Evolutionary conservation across 1,140 invertebrate species (phyloP).

Genomic region (Ceratosolen solmsi): DNA sequence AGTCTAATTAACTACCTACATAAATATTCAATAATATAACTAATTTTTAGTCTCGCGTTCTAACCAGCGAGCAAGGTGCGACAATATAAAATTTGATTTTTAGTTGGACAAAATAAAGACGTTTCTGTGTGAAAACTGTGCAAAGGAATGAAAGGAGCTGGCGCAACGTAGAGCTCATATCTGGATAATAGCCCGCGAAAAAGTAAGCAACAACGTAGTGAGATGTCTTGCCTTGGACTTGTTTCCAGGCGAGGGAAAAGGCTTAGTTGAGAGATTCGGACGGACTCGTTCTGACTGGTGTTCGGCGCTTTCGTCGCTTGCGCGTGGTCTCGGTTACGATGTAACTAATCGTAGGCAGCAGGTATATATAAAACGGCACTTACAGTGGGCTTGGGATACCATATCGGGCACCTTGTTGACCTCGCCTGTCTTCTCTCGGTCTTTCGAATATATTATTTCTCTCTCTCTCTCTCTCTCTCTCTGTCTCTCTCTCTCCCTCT

Average conservation of each 20-base stretch:
- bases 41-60: not conserved
- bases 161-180: too few species aligned
- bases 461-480: constrained; percentile 21
- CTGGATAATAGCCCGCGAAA: too few species aligned
- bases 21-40: not conserved
- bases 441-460: constrained; percentile 42
- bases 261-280: constrained; percentile 13
- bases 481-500: not conserved
- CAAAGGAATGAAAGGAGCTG: too few species aligned
- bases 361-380: constrained; percentile 64
- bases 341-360: constrained; percentile 67
- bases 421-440: constrained; percentile 65
- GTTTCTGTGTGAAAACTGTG: too few species aligned
- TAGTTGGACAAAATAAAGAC: too few species aligned
- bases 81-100: too few species aligned
- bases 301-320: constrained; percentile 14
- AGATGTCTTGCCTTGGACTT: constrained; percentile 14
- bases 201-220: not conserved
- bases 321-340: constrained; percentile 43
- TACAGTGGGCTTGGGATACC: constrained; percentile 68
- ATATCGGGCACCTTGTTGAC: constrained; percentile 74
- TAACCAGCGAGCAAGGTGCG: too few species aligned
- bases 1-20: not conserved
- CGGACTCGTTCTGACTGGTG: not conserved
- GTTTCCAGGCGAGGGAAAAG: constrained; percentile 13